These are phyloP conservation scores for Microcaecilia unicolor DNA, from an alignment of 2,797 vertebrate genomes.

Conservation along the genomic window DNA sequence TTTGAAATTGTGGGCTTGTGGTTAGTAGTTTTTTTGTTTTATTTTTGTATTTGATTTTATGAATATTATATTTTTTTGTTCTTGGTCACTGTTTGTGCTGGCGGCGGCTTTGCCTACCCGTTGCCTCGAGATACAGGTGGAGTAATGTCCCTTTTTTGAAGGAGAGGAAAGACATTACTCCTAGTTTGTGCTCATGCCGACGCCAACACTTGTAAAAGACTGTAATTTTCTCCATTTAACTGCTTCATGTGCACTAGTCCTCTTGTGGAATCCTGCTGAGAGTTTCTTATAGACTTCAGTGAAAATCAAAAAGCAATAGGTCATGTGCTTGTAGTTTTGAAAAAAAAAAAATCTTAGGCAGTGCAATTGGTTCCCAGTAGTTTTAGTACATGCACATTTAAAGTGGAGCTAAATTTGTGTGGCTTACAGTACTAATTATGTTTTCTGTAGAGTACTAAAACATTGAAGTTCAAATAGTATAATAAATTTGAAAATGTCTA, in stretches of 20 bases:
- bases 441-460: conserved; percentile 16
- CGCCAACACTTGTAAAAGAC: conserved; percentile 59
- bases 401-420: conserved; percentile 4
- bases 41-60: background rate
- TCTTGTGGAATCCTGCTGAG: conserved; percentile 89
- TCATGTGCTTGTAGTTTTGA: background rate
- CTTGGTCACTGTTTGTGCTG: conserved; percentile 66
- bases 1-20: conserved; percentile 56
- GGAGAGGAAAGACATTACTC: conserved; percentile 73
- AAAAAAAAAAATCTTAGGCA: background rate
- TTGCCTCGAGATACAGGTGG: conserved; percentile 58
- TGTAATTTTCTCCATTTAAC: conserved; percentile 65
- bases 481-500: background rate
- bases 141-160: conserved; percentile 59
- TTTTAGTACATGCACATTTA: background rate
- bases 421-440: background rate
- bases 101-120: conserved; percentile 70
- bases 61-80: conserved; percentile 1
- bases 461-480: conserved; percentile 6
- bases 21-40: conserved; percentile 47
- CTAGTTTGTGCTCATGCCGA: conserved; percentile 58
- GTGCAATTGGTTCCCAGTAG: conserved; percentile 2
- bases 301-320: conserved; percentile 17
- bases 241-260: conserved; percentile 78
- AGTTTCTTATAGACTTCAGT: conserved; percentile 44